Evolutionary conservation across 2,888 invertebrate species (phyloP).

Genomic region (Sarcophaga subvicina): DNA sequence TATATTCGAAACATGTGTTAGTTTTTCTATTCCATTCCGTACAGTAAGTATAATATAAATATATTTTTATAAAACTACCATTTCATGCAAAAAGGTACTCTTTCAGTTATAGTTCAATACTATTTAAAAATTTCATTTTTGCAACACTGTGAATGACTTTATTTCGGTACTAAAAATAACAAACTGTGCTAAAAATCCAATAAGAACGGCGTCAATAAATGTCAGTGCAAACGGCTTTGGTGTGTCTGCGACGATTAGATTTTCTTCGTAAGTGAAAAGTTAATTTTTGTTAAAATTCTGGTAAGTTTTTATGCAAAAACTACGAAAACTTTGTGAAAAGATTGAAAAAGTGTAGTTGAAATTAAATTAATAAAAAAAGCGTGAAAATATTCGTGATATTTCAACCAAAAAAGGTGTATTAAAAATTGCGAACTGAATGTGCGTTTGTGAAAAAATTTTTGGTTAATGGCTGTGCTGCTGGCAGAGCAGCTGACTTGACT

Average conservation of each 20-base stretch:
- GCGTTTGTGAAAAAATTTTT: conserved; percentile 61
- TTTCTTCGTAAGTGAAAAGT: conserved; percentile 62
- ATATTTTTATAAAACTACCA: no score
- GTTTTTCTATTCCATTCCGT: no score
- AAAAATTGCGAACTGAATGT: conserved; percentile 54
- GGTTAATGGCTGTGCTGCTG: conserved; percentile 49
- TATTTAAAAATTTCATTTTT: no score
- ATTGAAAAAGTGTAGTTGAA: background rate
- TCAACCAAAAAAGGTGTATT: background rate
- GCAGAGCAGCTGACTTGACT: conserved; percentile 54
- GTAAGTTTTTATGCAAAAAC: conserved; percentile 71
- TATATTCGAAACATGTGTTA: no score
- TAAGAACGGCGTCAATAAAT: conserved; percentile 38
- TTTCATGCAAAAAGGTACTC: no score
- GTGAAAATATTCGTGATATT: background rate
- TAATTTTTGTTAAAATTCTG: conserved; percentile 72
- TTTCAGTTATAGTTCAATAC: no score
- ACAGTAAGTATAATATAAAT: no score
- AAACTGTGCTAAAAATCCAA: conserved; percentile 18
- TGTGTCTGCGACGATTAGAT: conserved; percentile 64
- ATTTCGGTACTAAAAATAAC: background rate
- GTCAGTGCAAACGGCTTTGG: conserved; percentile 45
- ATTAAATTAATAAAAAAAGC: background rate
- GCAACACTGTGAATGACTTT: background rate
- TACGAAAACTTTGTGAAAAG: conserved; percentile 28